Conservation (phyloP, 2,113 vertebrate genomes). For the Corvus hawaiiensis region DNA sequence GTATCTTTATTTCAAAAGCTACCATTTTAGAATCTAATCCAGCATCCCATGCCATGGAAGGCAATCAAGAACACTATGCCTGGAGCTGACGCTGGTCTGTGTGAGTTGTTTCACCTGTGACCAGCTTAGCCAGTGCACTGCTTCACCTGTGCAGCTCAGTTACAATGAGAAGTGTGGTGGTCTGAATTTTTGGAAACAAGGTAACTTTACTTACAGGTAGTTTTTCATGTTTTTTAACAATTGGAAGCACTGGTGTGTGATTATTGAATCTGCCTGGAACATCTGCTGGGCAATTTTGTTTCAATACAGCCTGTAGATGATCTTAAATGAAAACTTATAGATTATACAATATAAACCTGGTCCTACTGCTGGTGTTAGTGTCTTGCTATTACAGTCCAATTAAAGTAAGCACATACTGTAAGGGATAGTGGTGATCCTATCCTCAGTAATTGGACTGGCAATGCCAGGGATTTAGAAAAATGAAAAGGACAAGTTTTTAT, state of each 20-base stretch:
- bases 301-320: background rate
- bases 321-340: background rate
- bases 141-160: background rate
- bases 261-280: constrained; percentile 12
- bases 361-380: background rate
- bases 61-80: accelerated
- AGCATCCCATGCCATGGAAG: background rate
- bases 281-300: background rate
- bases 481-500: background rate
- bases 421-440: background rate
- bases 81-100: accelerated
- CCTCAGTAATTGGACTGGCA: background rate
- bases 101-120: background rate
- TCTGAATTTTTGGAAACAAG: background rate
- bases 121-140: background rate
- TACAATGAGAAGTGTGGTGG: too few relatives aligned
- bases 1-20: background rate
- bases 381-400: background rate
- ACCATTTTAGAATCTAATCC: background rate
- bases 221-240: background rate
- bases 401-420: background rate
- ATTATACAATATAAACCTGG: background rate
- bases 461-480: background rate
- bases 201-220: background rate
- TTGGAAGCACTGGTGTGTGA: background rate